Base-by-base conservation (phyloP, 1,140 invertebrate genomes). In the Calephelis virginiensis region DNA sequence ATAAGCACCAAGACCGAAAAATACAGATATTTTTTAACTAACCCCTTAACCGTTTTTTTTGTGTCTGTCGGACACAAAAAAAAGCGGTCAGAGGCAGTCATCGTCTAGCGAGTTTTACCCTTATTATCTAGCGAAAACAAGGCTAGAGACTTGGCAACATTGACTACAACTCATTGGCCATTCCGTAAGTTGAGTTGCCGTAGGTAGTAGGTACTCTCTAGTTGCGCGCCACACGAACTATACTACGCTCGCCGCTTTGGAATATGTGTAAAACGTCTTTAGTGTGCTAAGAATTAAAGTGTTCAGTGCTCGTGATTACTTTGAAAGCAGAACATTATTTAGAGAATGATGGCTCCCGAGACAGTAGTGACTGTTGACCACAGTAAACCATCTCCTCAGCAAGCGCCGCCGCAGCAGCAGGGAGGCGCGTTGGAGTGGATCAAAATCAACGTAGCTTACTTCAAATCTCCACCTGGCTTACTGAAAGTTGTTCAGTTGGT, bases 301-400 rank as follows among this genome's bases (percentile, higher is more conserved):
- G 82, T 67, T 59, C 73, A 81, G 87, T 87, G 87, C 69, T 82
- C 78, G 86, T 87, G 84, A 66, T 76, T 68, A 66, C 62, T 72
- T 69, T 50, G 68, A 71, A 64, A 63, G 61, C 49, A 47, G 37
- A 53, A 68, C 66, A 64, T 66, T 74, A 69, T 12, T 50, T 69
- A 78, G 72, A 91, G 75, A 78, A 92, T 92, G 91, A 94, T 94
- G 93, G 94, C 94, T 92, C 93, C 93, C 78, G 94, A 94, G 91
- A 94, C 94, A 70, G 94, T 94, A 70, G 93, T 94, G 69, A 94
- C 92, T 73, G 92, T 94, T 73, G 92, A 93, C 73, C 91, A 91
- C 76, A 92, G 89, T 85, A 93, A 93, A 76, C 85, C 91, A 59
- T 81, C 85, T 45, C 81, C 86, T 56, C 89, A 89, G 69, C 93